Evolutionary conservation across 2,113 vertebrate species (phyloP).

Genomic region (Bombycilla garrulus): DNA sequence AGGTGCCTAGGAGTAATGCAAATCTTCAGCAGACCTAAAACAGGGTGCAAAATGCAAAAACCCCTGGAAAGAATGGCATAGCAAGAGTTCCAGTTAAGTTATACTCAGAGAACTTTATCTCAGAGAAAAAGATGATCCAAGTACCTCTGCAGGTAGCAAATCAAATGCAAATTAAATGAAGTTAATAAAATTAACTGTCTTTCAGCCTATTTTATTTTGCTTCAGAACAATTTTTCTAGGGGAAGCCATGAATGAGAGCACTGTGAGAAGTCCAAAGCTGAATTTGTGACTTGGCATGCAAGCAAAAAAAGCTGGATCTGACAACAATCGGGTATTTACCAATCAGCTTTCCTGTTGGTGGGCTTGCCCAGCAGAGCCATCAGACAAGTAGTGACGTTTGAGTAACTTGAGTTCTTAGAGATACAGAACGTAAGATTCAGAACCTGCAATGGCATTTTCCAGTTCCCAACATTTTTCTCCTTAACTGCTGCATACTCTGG

Average conservation of each 20-base stretch:
- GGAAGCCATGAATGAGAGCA: neutral
- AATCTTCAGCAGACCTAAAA: neutral
- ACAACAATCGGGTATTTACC: neutral
- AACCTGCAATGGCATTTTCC: neutral
- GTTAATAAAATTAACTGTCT: neutral
- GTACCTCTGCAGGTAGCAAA: neutral
- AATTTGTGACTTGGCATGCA: neutral
- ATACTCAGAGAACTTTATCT: neutral
- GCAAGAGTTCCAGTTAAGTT: neutral
- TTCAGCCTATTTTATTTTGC: neutral
- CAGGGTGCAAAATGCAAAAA: neutral
- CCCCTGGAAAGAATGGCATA: neutral
- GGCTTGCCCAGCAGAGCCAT: neutral
- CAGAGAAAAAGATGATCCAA: neutral
- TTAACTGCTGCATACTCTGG: neutral
- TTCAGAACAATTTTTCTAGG: neutral
- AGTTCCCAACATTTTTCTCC: neutral
- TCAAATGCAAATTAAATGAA: neutral
- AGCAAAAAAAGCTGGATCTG: neutral
- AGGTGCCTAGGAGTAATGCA: neutral
- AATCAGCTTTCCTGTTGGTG: neutral
- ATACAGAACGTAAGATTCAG: neutral
- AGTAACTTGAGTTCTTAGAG: neutral
- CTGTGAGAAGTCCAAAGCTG: neutral
- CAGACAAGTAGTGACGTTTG: neutral